Evolutionary conservation across 2,888 invertebrate species (phyloP).

Genomic region (Odontocerum albicorne): DNA sequence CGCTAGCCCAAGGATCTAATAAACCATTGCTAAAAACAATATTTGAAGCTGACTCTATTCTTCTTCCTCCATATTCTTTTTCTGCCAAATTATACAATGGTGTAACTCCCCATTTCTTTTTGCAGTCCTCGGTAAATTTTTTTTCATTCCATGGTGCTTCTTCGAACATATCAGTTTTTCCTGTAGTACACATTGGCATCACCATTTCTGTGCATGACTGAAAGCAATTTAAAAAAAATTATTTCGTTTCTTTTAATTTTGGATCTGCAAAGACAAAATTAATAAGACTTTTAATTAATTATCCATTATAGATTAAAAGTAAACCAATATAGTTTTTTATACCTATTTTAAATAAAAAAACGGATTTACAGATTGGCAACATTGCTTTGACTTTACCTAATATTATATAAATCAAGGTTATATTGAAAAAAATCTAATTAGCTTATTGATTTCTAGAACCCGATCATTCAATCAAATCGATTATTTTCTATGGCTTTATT

Average conservation of each 20-base stretch:
- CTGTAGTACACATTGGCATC: conserved; percentile 88
- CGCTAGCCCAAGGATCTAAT: conserved; percentile 85
- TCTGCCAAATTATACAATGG: conserved; percentile 69
- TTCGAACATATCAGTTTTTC: conserved; percentile 82
- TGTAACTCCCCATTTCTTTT: conserved; percentile 65
- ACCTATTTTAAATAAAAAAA: no score
- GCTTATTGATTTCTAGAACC: no score
- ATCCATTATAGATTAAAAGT: no score
- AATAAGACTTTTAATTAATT: no score
- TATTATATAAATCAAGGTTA: no score
- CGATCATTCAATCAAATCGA: no score
- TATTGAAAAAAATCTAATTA: no score
- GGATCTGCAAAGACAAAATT: no score
- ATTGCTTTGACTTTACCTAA: no score
- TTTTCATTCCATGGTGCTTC: conserved; percentile 72
- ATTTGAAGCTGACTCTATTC: conserved; percentile 62
- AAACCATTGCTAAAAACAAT: conserved; percentile 84
- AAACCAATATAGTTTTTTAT: no score
- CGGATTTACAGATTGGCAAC: no score
- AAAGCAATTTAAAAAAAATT: conserved; percentile 12
- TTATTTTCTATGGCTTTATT: no score
- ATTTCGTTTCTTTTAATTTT: neutral
- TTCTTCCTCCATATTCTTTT: conserved; percentile 78
- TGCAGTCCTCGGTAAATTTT: conserved; percentile 67
- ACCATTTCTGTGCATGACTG: conserved; percentile 96